Evolutionary conservation across 2,888 invertebrate genomes (phyloP), one percentile per base, ranked within the genome.

Genomic region (Pristionchus japonicus): DNA sequence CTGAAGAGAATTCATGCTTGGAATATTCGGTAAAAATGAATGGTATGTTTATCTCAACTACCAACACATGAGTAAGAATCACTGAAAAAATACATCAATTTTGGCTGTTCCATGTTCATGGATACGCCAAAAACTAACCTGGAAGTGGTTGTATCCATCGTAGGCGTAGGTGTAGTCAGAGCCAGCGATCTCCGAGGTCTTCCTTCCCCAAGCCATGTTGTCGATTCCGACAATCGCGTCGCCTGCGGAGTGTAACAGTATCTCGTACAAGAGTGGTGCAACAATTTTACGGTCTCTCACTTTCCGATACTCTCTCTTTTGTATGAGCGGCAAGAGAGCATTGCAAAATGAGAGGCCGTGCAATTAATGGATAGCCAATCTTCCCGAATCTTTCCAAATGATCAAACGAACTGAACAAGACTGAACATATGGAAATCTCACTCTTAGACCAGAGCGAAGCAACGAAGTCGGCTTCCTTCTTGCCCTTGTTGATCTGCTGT

Each of bases 141-240:
- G 34, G 37, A 85, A 67, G 34, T 89, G 89, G n/a, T 34, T 74
- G 27, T 84, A 84, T 49, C 74, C 86, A 9, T 57, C 17, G 86
- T 88, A 89, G 31, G 87, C 89, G 86, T 90, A 88, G 17, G 89
- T 85, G 64, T 88, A 64, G 64, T 91, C 89, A 3, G 90, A 90
- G 40, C 89, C 74, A 23, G 92, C 91, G 4, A 92, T 89, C 1
- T 89, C 34, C 0, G 90, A 90, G 15, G 92, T 92, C 67, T 89
- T 87, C 17, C 89, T 77, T 47, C 92, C 92, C 91, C 91, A 91
- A n/a, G 88, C 91, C 70, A 89, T 80, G 67, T 89, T 90, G 43
- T 89, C 89, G 34, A 82, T 88, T 83, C 92, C 92, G 84, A 92
- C 80, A 64, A 92, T 83, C 31, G 90, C 89, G 80, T 92, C 92